phyloP scores from a whole-genome alignment of 2,888 invertebrate genomes.

The Azorinus chamasolen region DNA sequence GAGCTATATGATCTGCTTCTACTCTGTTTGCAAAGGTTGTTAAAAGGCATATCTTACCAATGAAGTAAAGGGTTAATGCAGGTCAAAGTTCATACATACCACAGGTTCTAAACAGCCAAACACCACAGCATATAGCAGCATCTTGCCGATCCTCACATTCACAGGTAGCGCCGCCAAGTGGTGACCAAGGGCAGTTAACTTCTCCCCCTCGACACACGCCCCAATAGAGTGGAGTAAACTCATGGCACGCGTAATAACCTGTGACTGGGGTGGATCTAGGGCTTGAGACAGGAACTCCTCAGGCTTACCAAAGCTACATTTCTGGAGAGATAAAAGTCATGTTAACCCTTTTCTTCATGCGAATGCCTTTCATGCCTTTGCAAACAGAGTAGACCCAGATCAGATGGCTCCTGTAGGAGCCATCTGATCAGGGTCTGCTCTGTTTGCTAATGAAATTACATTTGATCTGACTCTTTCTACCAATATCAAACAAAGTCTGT shows the following conservation, averaged over 20 bases:
- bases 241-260: conserved; percentile 81
- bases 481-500: no score
- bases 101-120: conserved; percentile 84
- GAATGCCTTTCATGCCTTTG: no score
- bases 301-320: conserved; percentile 83
- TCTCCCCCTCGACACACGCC: conserved; percentile 77
- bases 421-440: no score
- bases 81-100: conserved; percentile 77
- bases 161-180: conserved; percentile 84
- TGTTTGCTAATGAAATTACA: no score
- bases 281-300: conserved; percentile 79
- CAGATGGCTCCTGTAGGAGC: no score
- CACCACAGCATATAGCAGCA: conserved; percentile 83
- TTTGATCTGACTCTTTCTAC: no score
- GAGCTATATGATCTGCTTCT: no score
- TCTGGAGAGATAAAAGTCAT: conserved; percentile 67
- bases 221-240: conserved; percentile 81
- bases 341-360: no score
- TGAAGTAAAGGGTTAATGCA: no score
- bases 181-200: conserved; percentile 84
- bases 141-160: conserved; percentile 84
- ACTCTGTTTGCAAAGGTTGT: no score
- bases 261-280: conserved; percentile 80
- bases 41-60: no score
- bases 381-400: no score